Evolutionary conservation across 1,140 invertebrate species (phyloP), one percentile per base, ranked within the genome.

Genomic region (Riptortus pedestris): DNA sequence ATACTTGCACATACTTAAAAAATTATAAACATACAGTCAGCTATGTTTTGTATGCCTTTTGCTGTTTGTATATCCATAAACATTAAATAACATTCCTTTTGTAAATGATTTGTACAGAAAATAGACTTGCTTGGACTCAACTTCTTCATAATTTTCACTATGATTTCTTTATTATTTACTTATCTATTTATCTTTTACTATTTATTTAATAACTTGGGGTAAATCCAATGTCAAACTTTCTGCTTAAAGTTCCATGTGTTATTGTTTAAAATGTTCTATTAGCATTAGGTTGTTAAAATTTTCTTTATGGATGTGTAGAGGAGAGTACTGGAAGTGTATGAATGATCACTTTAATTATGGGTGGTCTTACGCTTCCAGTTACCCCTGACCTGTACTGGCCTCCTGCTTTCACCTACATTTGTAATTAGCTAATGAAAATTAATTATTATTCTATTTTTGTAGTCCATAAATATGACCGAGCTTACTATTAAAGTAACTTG

Each of bases 391-490:
- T 38, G 31, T 38, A 14, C 14, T 7, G 31, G 31, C 31, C 14
- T 7, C 31, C 31, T 38, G 31, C 31, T 14, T 14, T 38, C 31
- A 38, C 22, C 24, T 51, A 51, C 48, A 51, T 20, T 20, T 51
- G 48, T 51, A 51, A 51, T 51, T 51, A 51, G 48, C n/a, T 20
- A 51, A 20, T n/a, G 48, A 51, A 51, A n/a, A 51, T 51, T 51
- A 22, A 51, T 51, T 51, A 51, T 51, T 60, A 20, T 60, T 65
- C 24, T 65, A 65, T 65, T 65, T 65, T 65, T 65, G 64, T 65
- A 65, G 64, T 65, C 47, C 43, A 59, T n/a, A 22, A 26, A 43
- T 57, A 47, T 18, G 31, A 60, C 64, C 64, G 64, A 65, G 64
- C 64, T 65, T 65, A 64, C 33, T 43, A 43, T 18, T 60, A 27